Percentiles rank a stretch among this genome's conserved stretches.
Evolutionary conservation across 2,113 vertebrate genomes (phyloP).

Genomic region (Excalfactoria chinensis): DNA sequence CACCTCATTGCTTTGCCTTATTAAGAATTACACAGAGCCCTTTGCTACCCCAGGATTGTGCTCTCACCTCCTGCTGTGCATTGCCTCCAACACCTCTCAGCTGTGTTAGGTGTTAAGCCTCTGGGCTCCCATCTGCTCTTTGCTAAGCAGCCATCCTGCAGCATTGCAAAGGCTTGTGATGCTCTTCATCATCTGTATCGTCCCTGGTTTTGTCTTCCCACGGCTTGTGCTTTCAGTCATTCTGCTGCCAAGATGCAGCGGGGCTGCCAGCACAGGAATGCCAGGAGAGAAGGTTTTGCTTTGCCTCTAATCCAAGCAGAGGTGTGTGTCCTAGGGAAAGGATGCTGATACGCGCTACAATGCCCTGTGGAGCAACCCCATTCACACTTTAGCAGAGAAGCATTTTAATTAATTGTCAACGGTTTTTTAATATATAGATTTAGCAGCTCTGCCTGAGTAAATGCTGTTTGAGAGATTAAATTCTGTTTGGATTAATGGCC

Average conservation of each 20-base stretch:
- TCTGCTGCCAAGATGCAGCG: not conserved
- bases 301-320: not conserved
- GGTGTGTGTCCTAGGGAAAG: constrained; percentile 14
- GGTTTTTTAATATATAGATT: constrained; percentile 67
- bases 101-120: not conserved
- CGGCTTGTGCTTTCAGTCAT: not conserved
- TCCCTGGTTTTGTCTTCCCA: not conserved
- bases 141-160: not conserved
- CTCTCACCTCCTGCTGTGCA: not conserved
- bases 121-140: not conserved
- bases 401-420: constrained; percentile 73
- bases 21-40: not conserved
- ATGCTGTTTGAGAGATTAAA: constrained; percentile 71
- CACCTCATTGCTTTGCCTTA: not conserved
- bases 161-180: not conserved
- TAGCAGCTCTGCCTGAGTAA: constrained; percentile 63
- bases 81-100: not conserved
- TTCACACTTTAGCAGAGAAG: constrained; percentile 21
- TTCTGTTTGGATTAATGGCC: constrained; percentile 74
- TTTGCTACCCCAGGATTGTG: not conserved
- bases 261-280: not conserved
- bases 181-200: not conserved
- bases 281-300: not conserved
- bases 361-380: not conserved
- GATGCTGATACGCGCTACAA: not conserved